Evolutionary conservation across 2,797 vertebrate species (phyloP).

Genomic region (Ibycter americanus): DNA sequence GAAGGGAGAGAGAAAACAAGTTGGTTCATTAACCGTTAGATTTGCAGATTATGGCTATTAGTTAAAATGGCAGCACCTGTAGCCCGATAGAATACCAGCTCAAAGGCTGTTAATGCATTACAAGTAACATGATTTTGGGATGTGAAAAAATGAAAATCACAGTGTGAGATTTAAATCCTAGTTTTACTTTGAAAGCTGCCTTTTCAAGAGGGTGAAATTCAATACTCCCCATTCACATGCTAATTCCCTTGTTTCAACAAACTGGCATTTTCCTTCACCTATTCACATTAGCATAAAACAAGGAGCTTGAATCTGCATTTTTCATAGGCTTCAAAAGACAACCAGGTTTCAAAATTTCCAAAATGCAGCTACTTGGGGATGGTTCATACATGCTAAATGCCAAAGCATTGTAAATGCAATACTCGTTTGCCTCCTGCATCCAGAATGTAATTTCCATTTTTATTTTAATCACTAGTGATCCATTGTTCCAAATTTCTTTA

Average conservation of each 20-base stretch:
- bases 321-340: conserved; percentile 26
- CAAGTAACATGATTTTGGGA: conserved; percentile 4
- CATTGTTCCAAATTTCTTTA: conserved; percentile 57
- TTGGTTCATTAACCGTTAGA: not conserved
- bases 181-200: not conserved
- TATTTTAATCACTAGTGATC: conserved; percentile 51
- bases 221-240: conserved; percentile 35
- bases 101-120: not conserved
- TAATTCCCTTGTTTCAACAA: conserved; percentile 57
- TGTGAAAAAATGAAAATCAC: conserved; percentile 31
- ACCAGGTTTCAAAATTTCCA: not conserved
- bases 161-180: not conserved
- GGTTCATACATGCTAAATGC: conserved; percentile 8
- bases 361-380: not conserved
- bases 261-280: conserved; percentile 42
- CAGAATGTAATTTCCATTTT: conserved; percentile 57
- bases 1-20: not conserved
- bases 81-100: not conserved
- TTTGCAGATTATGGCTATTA: conserved; percentile 2
- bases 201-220: conserved; percentile 32
- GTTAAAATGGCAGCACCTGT: conserved; percentile 9
- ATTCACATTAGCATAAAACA: conserved; percentile 40
- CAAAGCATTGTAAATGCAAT: conserved; percentile 21
- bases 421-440: conserved; percentile 38
- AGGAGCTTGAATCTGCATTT: conserved; percentile 39